phyloP scores from a whole-genome alignment of 2,888 invertebrate species.

The Drosophila conformis region DNA sequence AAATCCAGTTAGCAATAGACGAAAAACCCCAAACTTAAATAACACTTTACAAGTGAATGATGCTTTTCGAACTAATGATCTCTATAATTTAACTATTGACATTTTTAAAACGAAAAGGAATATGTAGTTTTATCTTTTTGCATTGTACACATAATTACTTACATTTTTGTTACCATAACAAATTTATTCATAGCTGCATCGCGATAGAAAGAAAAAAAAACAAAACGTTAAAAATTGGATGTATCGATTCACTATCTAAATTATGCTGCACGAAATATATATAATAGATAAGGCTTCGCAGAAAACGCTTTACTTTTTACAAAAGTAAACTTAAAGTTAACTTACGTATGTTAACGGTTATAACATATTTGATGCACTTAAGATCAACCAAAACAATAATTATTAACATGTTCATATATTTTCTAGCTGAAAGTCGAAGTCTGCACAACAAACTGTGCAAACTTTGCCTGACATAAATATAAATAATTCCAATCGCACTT shows the following conservation, averaged over 20 bases:
- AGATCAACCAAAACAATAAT: background rate
- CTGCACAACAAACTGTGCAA: background rate
- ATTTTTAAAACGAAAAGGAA: background rate
- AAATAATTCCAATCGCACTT: slow-evolving; percentile 6
- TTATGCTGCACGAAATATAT: background rate
- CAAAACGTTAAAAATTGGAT: background rate
- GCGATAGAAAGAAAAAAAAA: too few relatives aligned
- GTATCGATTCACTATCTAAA: background rate
- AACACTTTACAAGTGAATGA: background rate
- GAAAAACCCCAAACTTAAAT: background rate
- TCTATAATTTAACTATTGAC: background rate
- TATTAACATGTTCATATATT: background rate
- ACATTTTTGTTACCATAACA: background rate
- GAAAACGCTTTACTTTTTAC: background rate
- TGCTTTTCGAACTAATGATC: background rate
- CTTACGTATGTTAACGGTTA: background rate
- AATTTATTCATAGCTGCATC: background rate
- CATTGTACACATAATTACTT: background rate
- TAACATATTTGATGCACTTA: background rate
- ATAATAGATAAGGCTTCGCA: background rate
- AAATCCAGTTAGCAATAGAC: background rate
- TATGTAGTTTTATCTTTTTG: background rate
- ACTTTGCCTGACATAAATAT: background rate
- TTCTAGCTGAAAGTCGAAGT: background rate
- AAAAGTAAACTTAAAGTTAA: background rate